Base-by-base conservation (phyloP, 2,888 invertebrate genomes). In the Epinotia nisella region DNA sequence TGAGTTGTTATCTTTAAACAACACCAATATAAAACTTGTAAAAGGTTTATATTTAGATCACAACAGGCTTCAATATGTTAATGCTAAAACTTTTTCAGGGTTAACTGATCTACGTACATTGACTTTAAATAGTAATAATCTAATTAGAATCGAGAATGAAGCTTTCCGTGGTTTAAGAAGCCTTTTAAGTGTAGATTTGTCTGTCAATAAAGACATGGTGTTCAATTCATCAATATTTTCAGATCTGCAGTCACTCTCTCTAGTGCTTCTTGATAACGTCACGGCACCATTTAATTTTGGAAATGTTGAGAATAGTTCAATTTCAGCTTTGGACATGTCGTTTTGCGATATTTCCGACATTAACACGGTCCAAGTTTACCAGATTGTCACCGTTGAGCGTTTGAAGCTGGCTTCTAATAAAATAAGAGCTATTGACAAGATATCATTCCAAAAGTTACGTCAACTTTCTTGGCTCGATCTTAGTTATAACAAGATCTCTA, bases 201-300 rank as follows among this genome's bases (percentile, higher is more conserved):
- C 53, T 29, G 56, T 58, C 10, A 73, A 73, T 29, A 58, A 64
- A 53, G 58, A 59, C 2, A 24, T 73, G 39, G 58, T 59, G 15
- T 73, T 73, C 58, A 62, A 73, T 64, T 51, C 73, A 41, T 41
- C 51, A 45, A 64, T 69, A 69, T 73, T 73, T 53, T 51, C 73
- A 11, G 51, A 53, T 24, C 11, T 59, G 11, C 11, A 55, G 21
- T 69, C 69, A n/a, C 41, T 69, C 19, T 13, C 64, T 24, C 9
- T 19, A 5, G 58, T 73, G 13, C 13, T 41, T 17, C 64, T 73
- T 3, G 24, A 51, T 29, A 64, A 69, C 11, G 58, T 69, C 3
- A 58, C 62, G 41, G 13, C 51, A 41, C 19, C 3, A 15, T 69
- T 69, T 53, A 53, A 41, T 7, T 69, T 73, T 19, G 13, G 19